Evolutionary conservation across 2,888 invertebrate species (phyloP).

Genomic region (Neoaliturus tenellus): DNA sequence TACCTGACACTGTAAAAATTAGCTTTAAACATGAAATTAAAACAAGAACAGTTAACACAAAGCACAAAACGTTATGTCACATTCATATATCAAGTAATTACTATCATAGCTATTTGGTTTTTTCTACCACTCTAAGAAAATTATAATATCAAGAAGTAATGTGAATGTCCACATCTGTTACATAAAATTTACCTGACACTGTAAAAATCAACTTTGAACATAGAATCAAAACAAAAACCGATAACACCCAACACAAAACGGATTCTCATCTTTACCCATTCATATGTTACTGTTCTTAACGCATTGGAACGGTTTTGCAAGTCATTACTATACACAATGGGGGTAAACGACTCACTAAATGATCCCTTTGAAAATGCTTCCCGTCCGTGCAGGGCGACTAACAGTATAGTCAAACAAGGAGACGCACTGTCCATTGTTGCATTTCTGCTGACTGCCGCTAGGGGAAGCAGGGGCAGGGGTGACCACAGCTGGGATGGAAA

Average conservation of each 20-base stretch:
- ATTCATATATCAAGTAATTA: too few relatives aligned
- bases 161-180: too few relatives aligned
- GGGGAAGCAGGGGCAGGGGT: neutral
- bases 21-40: too few relatives aligned
- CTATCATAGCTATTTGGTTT: too few relatives aligned
- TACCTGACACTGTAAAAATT: too few relatives aligned
- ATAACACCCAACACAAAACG: neutral
- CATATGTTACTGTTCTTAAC: neutral
- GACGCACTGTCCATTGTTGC: neutral
- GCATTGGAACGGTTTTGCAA: neutral
- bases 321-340: constrained; percentile 39
- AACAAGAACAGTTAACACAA: too few relatives aligned
- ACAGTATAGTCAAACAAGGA: constrained; percentile 1
- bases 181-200: too few relatives aligned
- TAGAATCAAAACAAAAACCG: neutral
- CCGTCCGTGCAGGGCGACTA: neutral
- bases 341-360: constrained; percentile 39
- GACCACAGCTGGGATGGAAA: neutral
- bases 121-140: too few relatives aligned
- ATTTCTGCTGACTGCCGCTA: neutral
- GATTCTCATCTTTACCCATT: neutral
- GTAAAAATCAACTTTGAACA: neutral
- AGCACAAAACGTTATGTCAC: too few relatives aligned
- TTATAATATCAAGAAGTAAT: too few relatives aligned
- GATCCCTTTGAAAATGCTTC: constrained; percentile 38